Conservation (phyloP, 1,140 invertebrate species). For the Trichomalopsis sarcophagae region DNA sequence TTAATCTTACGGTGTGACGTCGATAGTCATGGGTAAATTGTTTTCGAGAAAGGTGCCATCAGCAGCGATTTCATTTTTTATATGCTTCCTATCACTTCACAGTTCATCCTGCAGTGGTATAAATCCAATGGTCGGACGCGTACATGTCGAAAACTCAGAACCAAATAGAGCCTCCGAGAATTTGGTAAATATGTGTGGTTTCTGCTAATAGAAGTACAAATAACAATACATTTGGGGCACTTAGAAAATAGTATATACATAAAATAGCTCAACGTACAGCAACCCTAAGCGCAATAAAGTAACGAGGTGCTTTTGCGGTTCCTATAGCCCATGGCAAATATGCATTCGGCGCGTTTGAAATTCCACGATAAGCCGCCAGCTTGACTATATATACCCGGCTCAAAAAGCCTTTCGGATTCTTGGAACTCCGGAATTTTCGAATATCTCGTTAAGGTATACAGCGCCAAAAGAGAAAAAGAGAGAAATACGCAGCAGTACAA, state of each 20-base stretch:
- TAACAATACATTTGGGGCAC: too few relatives aligned
- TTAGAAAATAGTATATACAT: too few relatives aligned
- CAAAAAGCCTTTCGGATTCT: slow-evolving; percentile 30
- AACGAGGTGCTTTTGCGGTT: too few relatives aligned
- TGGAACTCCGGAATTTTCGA: slow-evolving; percentile 8
- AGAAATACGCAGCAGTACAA: too few relatives aligned
- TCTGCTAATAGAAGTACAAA: background rate
- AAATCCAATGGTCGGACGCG: background rate
- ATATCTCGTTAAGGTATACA: slow-evolving; percentile 16
- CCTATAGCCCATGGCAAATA: background rate
- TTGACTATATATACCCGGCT: background rate
- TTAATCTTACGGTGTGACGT: too few relatives aligned
- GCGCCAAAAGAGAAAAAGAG: background rate
- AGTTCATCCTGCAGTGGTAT: background rate
- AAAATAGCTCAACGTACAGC: too few relatives aligned
- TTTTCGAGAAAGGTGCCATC: background rate
- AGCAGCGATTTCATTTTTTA: background rate
- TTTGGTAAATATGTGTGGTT: background rate
- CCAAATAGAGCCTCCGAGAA: background rate
- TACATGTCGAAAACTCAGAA: background rate
- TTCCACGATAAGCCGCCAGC: slow-evolving; percentile 19
- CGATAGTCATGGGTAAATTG: too few relatives aligned
- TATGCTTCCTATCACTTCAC: background rate
- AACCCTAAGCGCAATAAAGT: too few relatives aligned
- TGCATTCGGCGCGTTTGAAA: slow-evolving; percentile 20